A percentile compares a stretch with the other conserved stretches of the same genome.
Conservation (phyloP, 2,797 vertebrate genomes). For the Peromyscus aztecus region DNA sequence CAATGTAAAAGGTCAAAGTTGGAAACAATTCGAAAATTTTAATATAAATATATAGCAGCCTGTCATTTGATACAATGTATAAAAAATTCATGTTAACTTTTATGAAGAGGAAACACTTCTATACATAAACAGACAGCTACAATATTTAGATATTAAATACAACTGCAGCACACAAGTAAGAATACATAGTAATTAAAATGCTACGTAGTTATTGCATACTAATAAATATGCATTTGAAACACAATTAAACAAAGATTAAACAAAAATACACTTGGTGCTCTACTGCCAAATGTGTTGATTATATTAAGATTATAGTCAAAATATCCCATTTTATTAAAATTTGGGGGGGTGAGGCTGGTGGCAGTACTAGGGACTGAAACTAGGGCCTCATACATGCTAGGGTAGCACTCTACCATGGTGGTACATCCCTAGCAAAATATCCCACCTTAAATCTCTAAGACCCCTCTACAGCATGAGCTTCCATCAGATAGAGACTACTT, state of each 20-base stretch:
- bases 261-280: neutral
- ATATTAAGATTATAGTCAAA: constrained; percentile 38
- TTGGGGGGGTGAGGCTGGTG: neutral
- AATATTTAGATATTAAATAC: neutral
- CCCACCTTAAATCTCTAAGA: neutral
- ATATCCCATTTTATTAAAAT: neutral
- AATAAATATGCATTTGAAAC: constrained; percentile 54
- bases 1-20: constrained; percentile 13
- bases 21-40: neutral
- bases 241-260: constrained; percentile 39
- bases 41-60: neutral
- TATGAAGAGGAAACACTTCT: constrained; percentile 65
- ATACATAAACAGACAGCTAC: neutral
- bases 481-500: constrained; percentile 84
- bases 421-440: neutral
- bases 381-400: neutral
- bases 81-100: constrained; percentile 14
- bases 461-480: constrained; percentile 77
- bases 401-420: neutral
- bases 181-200: constrained; percentile 13
- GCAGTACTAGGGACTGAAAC: neutral
- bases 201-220: neutral
- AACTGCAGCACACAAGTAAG: neutral
- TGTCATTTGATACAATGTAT: neutral
- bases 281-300: neutral